Evolutionary conservation across 2,888 invertebrate genomes (phyloP).

Genomic region (Julus scandinavius): DNA sequence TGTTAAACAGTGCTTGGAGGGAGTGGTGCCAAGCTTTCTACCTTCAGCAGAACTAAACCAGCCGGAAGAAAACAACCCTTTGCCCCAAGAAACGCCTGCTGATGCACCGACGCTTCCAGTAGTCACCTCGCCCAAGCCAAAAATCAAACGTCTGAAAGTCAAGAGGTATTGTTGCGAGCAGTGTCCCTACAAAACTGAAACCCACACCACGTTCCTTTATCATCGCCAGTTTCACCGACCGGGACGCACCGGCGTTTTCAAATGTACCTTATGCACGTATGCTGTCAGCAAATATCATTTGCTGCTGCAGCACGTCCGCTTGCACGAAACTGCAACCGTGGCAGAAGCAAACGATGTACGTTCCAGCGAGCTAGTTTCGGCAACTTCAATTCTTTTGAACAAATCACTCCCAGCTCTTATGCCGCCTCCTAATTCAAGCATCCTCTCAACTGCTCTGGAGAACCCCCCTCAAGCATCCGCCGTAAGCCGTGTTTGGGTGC

Average conservation of each 20-base stretch:
- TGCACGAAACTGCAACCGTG: slow-evolving; percentile 68
- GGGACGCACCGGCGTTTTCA: slow-evolving; percentile 76
- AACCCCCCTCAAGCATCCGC: slow-evolving; percentile 53
- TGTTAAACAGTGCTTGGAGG: slow-evolving; percentile 53
- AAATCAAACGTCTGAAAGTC: slow-evolving; percentile 29
- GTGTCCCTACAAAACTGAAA: slow-evolving; percentile 87
- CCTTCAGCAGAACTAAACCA: slow-evolving; percentile 4
- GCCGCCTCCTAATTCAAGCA: slow-evolving; percentile 39
- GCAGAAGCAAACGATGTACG: slow-evolving; percentile 53
- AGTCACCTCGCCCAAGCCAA: slow-evolving; percentile 36
- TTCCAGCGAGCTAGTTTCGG: not conserved
- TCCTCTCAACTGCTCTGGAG: slow-evolving; percentile 54
- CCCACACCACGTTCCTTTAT: slow-evolving; percentile 85
- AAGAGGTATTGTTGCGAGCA: slow-evolving; percentile 82
- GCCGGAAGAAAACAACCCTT: not conserved
- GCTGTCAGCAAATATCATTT: slow-evolving; percentile 82
- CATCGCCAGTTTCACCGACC: slow-evolving; percentile 87
- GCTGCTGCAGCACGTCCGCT: slow-evolving; percentile 83
- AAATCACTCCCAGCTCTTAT: not conserved
- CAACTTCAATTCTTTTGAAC: slow-evolving; percentile 4
- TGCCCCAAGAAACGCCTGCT: not conserved
- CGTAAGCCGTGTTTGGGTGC: slow-evolving; percentile 80
- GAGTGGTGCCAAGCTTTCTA: not conserved
- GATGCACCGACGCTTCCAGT: not conserved
- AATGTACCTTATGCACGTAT: slow-evolving; percentile 83